Conservation (phyloP, 2,888 invertebrate genomes). For the Entomobrya proxima region DNA sequence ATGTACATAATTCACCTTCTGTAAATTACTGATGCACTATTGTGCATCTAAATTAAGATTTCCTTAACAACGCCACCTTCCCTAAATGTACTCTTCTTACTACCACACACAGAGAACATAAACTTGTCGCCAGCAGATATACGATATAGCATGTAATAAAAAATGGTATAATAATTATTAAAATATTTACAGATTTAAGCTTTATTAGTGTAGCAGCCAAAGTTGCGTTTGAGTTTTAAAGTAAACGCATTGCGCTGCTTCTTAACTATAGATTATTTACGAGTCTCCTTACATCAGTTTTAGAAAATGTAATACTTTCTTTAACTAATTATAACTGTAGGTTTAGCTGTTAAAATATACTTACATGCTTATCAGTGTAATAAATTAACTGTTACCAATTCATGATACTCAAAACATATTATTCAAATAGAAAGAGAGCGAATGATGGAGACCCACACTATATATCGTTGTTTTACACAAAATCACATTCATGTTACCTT, state of each 20-base stretch:
- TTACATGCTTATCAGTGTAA: background rate
- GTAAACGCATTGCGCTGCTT: no score
- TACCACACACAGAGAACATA: background rate
- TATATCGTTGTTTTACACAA: slow-evolving; percentile 4
- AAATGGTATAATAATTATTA: background rate
- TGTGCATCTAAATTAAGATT: no score
- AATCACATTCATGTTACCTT: slow-evolving; percentile 45
- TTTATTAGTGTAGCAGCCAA: no score
- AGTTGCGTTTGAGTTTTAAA: no score
- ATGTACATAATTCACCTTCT: no score
- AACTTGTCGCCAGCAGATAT: slow-evolving; percentile 32
- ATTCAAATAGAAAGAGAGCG: background rate
- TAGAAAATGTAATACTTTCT: no score
- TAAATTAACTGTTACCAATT: slow-evolving; percentile 62
- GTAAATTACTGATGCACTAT: no score
- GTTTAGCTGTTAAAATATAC: no score
- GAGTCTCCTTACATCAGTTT: no score
- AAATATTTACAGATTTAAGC: background rate
- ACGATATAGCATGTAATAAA: background rate
- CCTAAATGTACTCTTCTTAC: background rate
- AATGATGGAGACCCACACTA: background rate
- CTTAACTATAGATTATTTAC: no score
- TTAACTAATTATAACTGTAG: no score
- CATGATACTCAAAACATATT: slow-evolving; percentile 66
- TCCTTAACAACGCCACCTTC: no score